A percentile compares a stretch with the other conserved stretches of the same genome.
phyloP scores from a whole-genome alignment of 2,113 vertebrate species.

The Turnix velox region DNA sequence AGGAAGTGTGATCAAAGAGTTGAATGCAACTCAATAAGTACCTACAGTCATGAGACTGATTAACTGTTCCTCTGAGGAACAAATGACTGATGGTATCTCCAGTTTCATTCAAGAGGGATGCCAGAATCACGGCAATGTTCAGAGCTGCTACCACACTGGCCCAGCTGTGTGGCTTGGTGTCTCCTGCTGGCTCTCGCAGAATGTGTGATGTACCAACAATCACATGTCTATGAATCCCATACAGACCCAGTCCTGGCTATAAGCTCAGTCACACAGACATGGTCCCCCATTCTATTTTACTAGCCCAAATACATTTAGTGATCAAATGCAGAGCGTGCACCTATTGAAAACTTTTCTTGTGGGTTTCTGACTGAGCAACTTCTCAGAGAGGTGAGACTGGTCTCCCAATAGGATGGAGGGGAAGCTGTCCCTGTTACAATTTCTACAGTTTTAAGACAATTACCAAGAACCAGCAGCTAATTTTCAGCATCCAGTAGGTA shows the following conservation, averaged over 20 bases:
- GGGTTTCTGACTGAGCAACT: neutral
- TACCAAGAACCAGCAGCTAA: neutral
- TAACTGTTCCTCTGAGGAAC: neutral
- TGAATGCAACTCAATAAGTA: neutral
- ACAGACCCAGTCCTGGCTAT: rapidly evolving
- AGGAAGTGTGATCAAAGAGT: neutral
- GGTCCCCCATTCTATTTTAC: neutral
- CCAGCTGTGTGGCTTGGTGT: neutral
- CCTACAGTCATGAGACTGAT: neutral
- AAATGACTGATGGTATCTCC: rapidly evolving
- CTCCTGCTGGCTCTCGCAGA: neutral
- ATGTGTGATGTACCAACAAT: neutral
- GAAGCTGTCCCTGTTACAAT: neutral
- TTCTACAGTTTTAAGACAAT: neutral
- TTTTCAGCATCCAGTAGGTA: neutral
- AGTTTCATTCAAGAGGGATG: neutral
- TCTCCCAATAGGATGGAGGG: neutral
- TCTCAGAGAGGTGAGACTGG: neutral
- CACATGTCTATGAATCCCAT: neutral
- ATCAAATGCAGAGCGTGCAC: neutral
- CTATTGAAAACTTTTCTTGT: neutral
- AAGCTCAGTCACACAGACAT: neutral
- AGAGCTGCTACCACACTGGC: neutral
- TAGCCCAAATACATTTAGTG: neutral
- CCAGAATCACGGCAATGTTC: neutral